These are phyloP conservation scores for Phasia obesa DNA, from an alignment of 2,888 invertebrate species.

Conservation along the genomic window DNA sequence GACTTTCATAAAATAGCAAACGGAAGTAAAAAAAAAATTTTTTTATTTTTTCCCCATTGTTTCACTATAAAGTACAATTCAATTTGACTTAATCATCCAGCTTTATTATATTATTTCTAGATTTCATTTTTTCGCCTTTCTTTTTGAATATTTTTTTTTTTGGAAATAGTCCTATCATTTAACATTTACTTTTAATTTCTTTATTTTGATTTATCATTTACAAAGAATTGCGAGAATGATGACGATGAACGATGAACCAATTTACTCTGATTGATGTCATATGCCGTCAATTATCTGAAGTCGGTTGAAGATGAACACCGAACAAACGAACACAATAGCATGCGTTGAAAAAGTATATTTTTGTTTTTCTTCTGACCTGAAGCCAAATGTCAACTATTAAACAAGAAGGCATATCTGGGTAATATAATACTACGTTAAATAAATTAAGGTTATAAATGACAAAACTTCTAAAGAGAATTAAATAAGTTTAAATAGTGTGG, in stretches of 20 bases:
- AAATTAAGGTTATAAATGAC: slow-evolving; percentile 3
- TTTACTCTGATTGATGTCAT: slow-evolving; percentile 68
- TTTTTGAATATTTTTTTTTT: slow-evolving; percentile 9
- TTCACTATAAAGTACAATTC: slow-evolving; percentile 41
- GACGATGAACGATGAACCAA: slow-evolving; percentile 54
- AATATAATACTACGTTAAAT: background rate
- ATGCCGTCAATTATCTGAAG: slow-evolving; percentile 66
- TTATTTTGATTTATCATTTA: background rate
- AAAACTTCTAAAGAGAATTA: slow-evolving; percentile 1
- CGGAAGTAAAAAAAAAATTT: slow-evolving; percentile 22
- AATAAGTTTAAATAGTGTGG: background rate
- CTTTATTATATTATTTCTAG: slow-evolving; percentile 42
- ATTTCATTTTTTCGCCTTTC: slow-evolving; percentile 20
- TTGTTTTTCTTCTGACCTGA: slow-evolving; percentile 17
- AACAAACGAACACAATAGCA: slow-evolving; percentile 9
- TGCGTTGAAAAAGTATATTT: slow-evolving; percentile 12
- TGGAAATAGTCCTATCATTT: background rate
- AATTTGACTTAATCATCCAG: slow-evolving; percentile 60
- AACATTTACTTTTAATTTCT: background rate
- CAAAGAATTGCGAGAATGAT: background rate
- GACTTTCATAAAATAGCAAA: slow-evolving; percentile 5
- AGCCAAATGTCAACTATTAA: slow-evolving; percentile 11
- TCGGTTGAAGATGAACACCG: slow-evolving; percentile 48
- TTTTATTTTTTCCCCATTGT: background rate
- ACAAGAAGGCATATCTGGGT: slow-evolving; percentile 6